A percentile compares a stretch with the other conserved stretches of the same genome.
Evolutionary conservation across 2,113 vertebrate genomes (phyloP).

Genomic region (Tauraco erythrolophus): DNA sequence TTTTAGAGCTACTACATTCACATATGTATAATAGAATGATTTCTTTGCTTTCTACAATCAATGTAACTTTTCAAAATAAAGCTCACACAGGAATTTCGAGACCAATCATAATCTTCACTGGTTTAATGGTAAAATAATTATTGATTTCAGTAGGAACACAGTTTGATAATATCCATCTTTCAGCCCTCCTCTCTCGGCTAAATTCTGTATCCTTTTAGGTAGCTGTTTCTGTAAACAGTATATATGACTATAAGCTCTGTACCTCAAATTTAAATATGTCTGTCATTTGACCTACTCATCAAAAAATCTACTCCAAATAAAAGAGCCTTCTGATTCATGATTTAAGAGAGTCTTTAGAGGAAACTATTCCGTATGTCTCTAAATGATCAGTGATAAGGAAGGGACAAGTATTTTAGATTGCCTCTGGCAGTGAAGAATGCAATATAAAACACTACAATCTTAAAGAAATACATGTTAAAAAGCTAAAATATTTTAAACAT

Average conservation of each 20-base stretch:
- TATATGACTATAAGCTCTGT: background rate
- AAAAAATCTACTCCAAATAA: slow-evolving; percentile 1
- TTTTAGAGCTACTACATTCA: background rate
- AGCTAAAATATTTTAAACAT: background rate
- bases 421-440: background rate
- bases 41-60: background rate
- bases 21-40: background rate
- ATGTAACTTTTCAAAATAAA: background rate
- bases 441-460: background rate
- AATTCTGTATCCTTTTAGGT: background rate
- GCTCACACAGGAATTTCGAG: background rate
- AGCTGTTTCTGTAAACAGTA: background rate
- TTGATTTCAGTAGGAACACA: background rate
- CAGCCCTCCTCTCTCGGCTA: background rate
- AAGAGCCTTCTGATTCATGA: slow-evolving; percentile 21
- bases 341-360: background rate
- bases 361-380: background rate
- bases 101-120: background rate
- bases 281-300: background rate
- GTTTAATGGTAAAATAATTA: background rate
- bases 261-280: background rate
- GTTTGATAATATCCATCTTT: background rate
- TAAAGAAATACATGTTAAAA: background rate
- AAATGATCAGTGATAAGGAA: background rate
- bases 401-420: background rate